Conservation (phyloP, 2,888 invertebrate species). For the Malacosoma neustria region DNA sequence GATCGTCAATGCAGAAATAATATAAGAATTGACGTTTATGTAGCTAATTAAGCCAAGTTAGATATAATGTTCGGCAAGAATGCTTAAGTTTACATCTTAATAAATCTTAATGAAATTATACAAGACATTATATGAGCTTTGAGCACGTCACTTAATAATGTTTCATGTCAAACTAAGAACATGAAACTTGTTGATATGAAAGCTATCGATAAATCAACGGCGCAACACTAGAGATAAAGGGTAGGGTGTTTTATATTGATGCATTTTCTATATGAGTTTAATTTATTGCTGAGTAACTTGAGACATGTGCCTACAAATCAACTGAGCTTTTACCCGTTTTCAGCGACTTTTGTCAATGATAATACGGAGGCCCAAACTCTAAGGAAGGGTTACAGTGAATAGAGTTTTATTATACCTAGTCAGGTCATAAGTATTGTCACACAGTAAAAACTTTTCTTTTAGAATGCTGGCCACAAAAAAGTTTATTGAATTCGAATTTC, state of each 20-base stretch:
- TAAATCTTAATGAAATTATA: constrained; percentile 5
- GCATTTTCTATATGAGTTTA: constrained; percentile 55
- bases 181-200: constrained; percentile 28
- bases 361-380: constrained; percentile 24
- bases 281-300: constrained; percentile 57
- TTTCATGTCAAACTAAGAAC: constrained; percentile 27
- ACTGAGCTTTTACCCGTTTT: constrained; percentile 40
- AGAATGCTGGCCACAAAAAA: too few species aligned
- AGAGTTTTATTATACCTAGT: constrained; percentile 27
- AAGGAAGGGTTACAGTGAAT: constrained; percentile 31
- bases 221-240: constrained; percentile 44
- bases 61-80: neutral
- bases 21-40: too few species aligned
- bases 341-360: constrained; percentile 39
- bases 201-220: constrained; percentile 47
- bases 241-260: constrained; percentile 42
- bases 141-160: constrained; percentile 27
- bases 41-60: neutral
- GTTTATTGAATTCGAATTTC: too few species aligned
- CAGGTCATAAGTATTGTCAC: too few species aligned
- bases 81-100: neutral
- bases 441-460: too few species aligned
- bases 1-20: too few species aligned
- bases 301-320: constrained; percentile 56
- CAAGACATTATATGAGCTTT: constrained; percentile 13